Conservation (phyloP, 2,113 vertebrate species). For the Cottus gobio region DNA sequence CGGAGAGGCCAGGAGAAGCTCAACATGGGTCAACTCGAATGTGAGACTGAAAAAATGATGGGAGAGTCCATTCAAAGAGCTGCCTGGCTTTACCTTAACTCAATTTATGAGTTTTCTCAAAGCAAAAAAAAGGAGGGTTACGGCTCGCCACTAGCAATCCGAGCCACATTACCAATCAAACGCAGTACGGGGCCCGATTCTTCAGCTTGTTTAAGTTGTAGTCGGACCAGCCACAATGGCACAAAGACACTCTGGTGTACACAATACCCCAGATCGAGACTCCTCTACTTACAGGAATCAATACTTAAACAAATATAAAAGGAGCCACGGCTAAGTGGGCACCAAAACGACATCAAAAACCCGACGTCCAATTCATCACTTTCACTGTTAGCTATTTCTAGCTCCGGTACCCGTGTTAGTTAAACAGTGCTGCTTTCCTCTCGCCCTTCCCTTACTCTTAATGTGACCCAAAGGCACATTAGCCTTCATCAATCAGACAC, state of each 20-base stretch:
- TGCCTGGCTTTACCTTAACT: conserved; percentile 20
- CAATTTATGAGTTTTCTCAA: conserved; percentile 36
- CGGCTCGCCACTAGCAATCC: conserved; percentile 16
- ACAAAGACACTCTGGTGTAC: conserved; percentile 5
- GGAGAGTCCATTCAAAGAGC: conserved; percentile 31
- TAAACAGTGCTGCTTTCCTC: conserved; percentile 38
- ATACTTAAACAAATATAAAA: conserved; percentile 29
- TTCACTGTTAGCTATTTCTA: conserved; percentile 32
- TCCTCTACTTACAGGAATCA: conserved; percentile 38
- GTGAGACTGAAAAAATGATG: conserved; percentile 19
- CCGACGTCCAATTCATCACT: conserved; percentile 38
- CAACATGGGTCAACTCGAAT: conserved; percentile 23
- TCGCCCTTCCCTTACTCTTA: conserved; percentile 21
- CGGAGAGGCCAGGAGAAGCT: neutral
- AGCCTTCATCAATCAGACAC: conserved; percentile 56
- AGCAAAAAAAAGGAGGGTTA: neutral
- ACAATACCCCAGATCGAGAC: conserved; percentile 5
- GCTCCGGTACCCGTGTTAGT: conserved; percentile 29
- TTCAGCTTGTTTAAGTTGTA: conserved; percentile 20
- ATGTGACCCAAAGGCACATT: conserved; percentile 56
- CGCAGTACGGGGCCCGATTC: neutral
- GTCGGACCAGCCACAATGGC: neutral
- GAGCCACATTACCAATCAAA: neutral
- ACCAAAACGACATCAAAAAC: conserved; percentile 31
- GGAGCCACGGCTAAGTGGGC: conserved; percentile 7